Evolutionary conservation across 2,888 invertebrate species (phyloP), one percentile per base, ranked within the genome.

Genomic region (Lithophane semibrunnea): DNA sequence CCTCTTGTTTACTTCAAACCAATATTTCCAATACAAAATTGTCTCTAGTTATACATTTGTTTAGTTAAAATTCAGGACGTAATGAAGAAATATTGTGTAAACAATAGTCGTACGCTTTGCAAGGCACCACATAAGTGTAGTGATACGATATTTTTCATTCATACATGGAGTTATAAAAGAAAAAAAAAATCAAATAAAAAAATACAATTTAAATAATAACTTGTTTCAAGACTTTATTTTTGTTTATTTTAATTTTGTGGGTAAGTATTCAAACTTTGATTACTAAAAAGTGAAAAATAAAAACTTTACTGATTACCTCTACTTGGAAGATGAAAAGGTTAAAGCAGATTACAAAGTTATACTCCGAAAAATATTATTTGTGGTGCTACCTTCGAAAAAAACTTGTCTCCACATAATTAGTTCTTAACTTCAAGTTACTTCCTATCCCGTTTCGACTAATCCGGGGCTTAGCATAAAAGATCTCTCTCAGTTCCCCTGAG

Each of bases 401-500:
- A 80, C n/a, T 69, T 69, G 5, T 13, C 1, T 65, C 9, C 37
- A 69, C 42, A 44, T 65, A 56, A 60, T 80, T 69, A 69, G 54
- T 37, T 37, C 37, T 68, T 29, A 69, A 83, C 13, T 60, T 69
- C 4, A 37, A 49, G 29, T 37, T 12, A 65, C 47, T 83, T 83
- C 79, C 13, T 70, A 83, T 80, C 79, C 70, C 2, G 60, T 66
- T 79, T 42, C 5, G 1, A 37, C 8, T 61, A 66, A 70, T 70
- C 79, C 65, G 0, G 29, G 60, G 42, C 2, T 70, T 37, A 56
- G 49, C 16, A 70, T 54, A 79, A 77, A 58, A 79, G 3, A 84
- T 68, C 37, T 79, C 68, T 80, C 29, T 29, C 29, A 68, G 72
- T 71, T 64, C 63, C 67, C 72, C 16, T 16, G 63, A 84, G 84